Percentiles rank a stretch among this genome's conserved stretches.
phyloP scores from a whole-genome alignment of 2,797 vertebrate species.

The Microhierax caerulescens region DNA sequence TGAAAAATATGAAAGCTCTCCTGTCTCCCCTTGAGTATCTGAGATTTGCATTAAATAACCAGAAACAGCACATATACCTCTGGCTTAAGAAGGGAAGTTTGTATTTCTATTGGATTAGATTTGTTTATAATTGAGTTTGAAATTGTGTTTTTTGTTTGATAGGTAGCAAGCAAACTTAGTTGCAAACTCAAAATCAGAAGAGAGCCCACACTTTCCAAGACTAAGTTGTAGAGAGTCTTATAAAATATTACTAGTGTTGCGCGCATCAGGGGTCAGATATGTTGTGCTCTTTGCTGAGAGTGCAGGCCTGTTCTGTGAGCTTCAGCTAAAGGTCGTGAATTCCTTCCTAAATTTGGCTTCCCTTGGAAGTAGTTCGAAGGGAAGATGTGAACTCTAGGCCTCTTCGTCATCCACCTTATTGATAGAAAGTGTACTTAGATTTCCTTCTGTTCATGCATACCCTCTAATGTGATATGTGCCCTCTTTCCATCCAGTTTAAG shows the following conservation, averaged over 20 bases:
- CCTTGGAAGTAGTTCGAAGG: constrained; percentile 47
- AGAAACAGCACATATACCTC: not conserved
- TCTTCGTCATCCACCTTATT: constrained; percentile 20
- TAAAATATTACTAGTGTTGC: not conserved
- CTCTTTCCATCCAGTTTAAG: not conserved
- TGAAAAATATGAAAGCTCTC: not conserved
- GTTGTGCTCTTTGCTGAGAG: constrained; percentile 23
- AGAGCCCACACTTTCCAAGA: not conserved
- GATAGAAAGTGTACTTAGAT: constrained; percentile 20
- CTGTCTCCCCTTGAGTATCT: not conserved
- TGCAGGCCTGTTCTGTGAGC: constrained; percentile 26
- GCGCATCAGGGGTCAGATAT: not conserved
- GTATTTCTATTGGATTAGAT: not conserved
- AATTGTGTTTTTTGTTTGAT: not conserved
- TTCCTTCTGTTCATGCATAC: not conserved
- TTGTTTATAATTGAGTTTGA: not conserved
- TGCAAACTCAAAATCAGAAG: not conserved
- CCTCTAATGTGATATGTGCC: not conserved
- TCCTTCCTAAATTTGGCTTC: constrained; percentile 80
- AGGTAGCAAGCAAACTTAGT: not conserved
- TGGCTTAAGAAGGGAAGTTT: not conserved
- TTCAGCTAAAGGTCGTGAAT: constrained; percentile 73
- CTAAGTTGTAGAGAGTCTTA: not conserved
- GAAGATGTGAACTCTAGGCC: constrained; percentile 37
- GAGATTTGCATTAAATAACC: not conserved